Evolutionary conservation across 2,113 vertebrate species (phyloP).

Genomic region (Zapus hudsonius): DNA sequence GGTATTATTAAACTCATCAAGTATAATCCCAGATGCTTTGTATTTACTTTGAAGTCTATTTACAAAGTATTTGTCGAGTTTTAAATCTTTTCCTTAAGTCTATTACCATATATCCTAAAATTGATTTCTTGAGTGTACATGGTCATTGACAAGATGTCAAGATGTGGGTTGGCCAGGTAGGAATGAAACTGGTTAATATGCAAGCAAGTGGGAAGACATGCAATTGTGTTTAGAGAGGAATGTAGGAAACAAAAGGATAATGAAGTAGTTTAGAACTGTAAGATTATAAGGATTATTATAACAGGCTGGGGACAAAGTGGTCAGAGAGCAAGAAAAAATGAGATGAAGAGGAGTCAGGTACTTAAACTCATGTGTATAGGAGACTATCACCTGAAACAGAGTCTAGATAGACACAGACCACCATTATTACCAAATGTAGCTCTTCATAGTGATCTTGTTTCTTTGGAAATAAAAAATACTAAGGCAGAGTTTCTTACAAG

Average conservation of each 20-base stretch:
- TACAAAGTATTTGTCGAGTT: not conserved
- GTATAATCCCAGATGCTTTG: not conserved
- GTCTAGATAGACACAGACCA: not conserved
- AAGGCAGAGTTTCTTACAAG: not conserved
- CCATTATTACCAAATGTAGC: not conserved
- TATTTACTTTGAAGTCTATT: conserved; percentile 9
- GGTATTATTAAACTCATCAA: not conserved
- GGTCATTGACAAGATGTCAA: not conserved
- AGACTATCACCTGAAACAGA: not conserved
- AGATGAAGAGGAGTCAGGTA: not conserved
- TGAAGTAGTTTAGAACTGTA: not conserved
- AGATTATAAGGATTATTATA: not conserved
- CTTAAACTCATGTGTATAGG: not conserved
- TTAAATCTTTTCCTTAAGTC: not conserved
- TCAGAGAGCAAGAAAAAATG: not conserved
- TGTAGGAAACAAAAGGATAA: not conserved
- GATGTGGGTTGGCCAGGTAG: not conserved
- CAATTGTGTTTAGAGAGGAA: not conserved
- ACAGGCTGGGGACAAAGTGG: not conserved
- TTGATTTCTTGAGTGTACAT: not conserved
- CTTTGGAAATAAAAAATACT: not conserved
- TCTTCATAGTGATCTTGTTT: not conserved
- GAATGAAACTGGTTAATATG: not conserved
- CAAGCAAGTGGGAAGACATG: conserved; percentile 6
- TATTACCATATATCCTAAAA: not conserved